phyloP scores from a whole-genome alignment of 2,113 vertebrate genomes.

The Hydrolagus affinis region DNA sequence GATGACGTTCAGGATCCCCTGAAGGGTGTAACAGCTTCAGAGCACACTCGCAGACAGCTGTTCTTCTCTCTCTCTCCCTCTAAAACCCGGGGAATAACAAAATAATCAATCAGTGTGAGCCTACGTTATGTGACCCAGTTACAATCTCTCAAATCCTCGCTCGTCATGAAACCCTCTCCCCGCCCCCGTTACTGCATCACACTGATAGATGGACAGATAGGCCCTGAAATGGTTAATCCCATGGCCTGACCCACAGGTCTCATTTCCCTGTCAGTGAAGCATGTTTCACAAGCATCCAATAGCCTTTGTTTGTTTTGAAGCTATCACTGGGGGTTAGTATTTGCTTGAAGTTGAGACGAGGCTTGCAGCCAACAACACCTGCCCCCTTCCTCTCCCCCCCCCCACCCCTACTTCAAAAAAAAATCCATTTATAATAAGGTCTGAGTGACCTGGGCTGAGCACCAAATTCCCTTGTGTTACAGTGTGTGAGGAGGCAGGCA shows the following conservation, averaged over 20 bases:
- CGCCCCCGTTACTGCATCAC: not conserved
- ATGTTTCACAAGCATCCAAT: not conserved
- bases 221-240: not conserved
- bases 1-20: slow-evolving; percentile 14
- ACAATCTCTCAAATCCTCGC: not conserved
- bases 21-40: not conserved
- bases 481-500: too few relatives aligned
- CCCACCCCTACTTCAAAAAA: not conserved
- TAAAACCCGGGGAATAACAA: not conserved
- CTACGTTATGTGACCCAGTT: not conserved
- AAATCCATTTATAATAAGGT: not conserved
- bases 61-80: not conserved
- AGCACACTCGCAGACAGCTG: slow-evolving; percentile 20
- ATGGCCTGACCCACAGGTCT: not conserved
- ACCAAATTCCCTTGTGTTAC: not conserved
- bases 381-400: not conserved
- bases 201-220: not conserved
- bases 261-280: not conserved
- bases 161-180: not conserved
- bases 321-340: not conserved
- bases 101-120: not conserved
- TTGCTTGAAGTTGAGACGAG: not conserved
- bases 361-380: not conserved
- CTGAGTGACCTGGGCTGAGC: not conserved
- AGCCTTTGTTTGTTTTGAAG: not conserved